A percentile compares a stretch with the other conserved stretches of the same genome.
Evolutionary conservation across 2,113 vertebrate species (phyloP).

Genomic region (Spilogale gracilis): DNA sequence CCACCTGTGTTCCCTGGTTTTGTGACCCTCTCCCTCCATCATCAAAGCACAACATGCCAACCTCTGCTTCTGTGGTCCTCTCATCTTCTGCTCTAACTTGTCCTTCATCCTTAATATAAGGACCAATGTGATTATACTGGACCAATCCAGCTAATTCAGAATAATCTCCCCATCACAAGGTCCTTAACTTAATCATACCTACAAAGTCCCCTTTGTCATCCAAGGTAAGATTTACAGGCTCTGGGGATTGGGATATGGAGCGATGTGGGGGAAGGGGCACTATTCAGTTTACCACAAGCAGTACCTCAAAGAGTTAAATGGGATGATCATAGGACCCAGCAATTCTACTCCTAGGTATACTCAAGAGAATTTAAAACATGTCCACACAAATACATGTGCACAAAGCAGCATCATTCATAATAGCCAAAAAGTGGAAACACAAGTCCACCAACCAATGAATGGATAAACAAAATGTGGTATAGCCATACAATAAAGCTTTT

Average conservation of each 20-base stretch:
- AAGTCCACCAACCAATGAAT: too few species aligned
- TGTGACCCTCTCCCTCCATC: background rate
- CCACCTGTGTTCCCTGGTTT: background rate
- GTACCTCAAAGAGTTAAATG: background rate
- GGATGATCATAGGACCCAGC: background rate
- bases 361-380: background rate
- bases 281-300: background rate
- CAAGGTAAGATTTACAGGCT: background rate
- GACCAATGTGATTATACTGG: background rate
- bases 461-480: background rate
- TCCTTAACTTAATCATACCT: background rate
- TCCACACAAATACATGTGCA: background rate
- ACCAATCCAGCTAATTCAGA: background rate
- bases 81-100: background rate
- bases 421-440: too few species aligned
- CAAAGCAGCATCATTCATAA: background rate
- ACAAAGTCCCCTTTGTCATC: background rate
- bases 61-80: background rate
- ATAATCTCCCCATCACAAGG: background rate
- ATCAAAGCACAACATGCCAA: background rate
- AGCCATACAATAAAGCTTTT: background rate
- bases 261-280: background rate
- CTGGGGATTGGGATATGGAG: background rate
- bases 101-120: background rate
- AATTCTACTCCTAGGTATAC: background rate